Conservation (phyloP, 2,797 vertebrate genomes). For the Tapirus indicus region DNA sequence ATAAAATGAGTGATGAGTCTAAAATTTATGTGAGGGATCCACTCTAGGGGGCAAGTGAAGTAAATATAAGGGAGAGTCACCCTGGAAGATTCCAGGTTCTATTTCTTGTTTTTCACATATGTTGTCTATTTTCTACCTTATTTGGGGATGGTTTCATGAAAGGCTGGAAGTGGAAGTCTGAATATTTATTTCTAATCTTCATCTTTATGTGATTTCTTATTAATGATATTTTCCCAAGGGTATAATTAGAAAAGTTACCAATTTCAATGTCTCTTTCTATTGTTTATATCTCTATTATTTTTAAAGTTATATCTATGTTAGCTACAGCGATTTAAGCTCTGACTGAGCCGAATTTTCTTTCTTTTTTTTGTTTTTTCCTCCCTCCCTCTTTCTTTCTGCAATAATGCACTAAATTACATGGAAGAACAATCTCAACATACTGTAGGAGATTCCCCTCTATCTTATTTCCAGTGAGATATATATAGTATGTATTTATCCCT, state of each 20-base stretch:
- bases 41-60: background rate
- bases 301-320: background rate
- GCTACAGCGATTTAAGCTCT: background rate
- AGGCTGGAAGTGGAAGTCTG: background rate
- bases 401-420: background rate
- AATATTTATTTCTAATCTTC: background rate
- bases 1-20: background rate
- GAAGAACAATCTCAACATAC: background rate
- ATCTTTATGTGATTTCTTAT: background rate
- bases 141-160: background rate
- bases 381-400: background rate
- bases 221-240: background rate
- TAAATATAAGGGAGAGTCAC: background rate
- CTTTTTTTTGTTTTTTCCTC: rapidly evolving
- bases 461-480: background rate
- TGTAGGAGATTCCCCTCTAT: background rate
- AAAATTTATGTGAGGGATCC: background rate
- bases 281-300: background rate
- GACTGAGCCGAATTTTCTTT: background rate
- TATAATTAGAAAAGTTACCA: background rate
- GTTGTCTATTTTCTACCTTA: background rate
- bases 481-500: background rate
- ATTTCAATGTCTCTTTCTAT: background rate
- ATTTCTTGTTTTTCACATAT: background rate
- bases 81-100: background rate